A percentile compares a stretch with the other conserved stretches of the same genome.
Evolutionary conservation across 2,888 invertebrate species (phyloP).

Genomic region (Diadromus collaris): DNA sequence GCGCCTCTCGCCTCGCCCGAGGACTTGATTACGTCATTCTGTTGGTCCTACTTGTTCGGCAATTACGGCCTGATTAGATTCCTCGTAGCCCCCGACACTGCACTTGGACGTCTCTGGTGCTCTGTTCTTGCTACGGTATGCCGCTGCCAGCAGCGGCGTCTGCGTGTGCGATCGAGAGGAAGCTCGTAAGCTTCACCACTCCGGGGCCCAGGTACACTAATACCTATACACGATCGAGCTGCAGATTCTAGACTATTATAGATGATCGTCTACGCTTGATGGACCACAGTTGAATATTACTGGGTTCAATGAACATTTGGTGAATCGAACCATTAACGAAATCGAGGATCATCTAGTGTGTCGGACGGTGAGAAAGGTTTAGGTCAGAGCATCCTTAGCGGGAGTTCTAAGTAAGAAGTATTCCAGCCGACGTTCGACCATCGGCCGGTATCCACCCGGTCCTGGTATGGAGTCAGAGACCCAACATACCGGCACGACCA

Average conservation of each 20-base stretch:
- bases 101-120: constrained; percentile 28
- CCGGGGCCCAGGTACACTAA: not conserved
- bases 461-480: no score
- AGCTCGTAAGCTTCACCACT: constrained; percentile 7
- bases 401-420: not conserved
- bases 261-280: constrained; percentile 3
- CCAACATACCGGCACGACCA: no score
- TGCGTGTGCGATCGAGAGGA: not conserved
- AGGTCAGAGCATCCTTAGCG: not conserved
- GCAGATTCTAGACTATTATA: constrained; percentile 14
- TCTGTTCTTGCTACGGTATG: not conserved
- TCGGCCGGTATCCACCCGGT: no score
- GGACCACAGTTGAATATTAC: not conserved
- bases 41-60: constrained; percentile 61
- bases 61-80: constrained; percentile 63
- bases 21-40: constrained; percentile 63
- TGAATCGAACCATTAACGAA: not conserved
- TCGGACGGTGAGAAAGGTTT: not conserved
- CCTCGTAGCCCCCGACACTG: constrained; percentile 48
- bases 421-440: no score
- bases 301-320: not conserved
- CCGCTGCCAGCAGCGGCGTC: not conserved
- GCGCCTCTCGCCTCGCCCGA: constrained; percentile 46
- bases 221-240: not conserved
- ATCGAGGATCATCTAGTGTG: not conserved